Evolutionary conservation across 2,888 invertebrate species (phyloP).

Genomic region (Reticulitermes lucifugus): DNA sequence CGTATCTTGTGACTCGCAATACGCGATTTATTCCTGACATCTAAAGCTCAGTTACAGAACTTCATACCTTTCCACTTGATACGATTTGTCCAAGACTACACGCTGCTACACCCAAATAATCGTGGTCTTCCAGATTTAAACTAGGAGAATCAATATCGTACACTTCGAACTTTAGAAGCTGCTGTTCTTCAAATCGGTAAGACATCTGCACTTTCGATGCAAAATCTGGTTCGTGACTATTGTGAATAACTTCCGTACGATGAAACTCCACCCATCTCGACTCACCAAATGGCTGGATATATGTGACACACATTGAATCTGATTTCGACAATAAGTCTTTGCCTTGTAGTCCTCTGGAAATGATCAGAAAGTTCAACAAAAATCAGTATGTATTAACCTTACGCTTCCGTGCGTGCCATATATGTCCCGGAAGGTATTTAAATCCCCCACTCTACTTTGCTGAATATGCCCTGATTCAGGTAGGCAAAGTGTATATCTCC

Average conservation of each 20-base stretch:
- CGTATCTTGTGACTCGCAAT: no score
- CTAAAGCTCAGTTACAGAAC: background rate
- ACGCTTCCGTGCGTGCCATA: no score
- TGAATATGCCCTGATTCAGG: no score
- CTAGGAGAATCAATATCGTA: constrained; percentile 62
- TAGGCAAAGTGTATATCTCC: no score
- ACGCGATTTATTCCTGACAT: no score
- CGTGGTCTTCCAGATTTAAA: constrained; percentile 59
- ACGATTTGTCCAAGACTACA: constrained; percentile 67
- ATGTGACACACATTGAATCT: constrained; percentile 67
- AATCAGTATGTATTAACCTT: no score
- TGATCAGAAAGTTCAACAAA: background rate
- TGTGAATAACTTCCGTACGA: constrained; percentile 64
- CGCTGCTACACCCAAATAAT: constrained; percentile 67
- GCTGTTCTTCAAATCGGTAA: constrained; percentile 70
- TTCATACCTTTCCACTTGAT: constrained; percentile 54
- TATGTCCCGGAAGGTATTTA: no score
- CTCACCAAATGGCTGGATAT: constrained; percentile 61
- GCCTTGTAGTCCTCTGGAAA: constrained; percentile 58
- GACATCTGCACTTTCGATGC: constrained; percentile 66
- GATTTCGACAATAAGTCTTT: constrained; percentile 68
- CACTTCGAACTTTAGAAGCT: constrained; percentile 66
- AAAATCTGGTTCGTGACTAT: constrained; percentile 67
- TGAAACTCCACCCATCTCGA: constrained; percentile 62
- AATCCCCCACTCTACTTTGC: no score